Conservation (phyloP, 1,140 invertebrate genomes). For the Hyles vespertilio region DNA sequence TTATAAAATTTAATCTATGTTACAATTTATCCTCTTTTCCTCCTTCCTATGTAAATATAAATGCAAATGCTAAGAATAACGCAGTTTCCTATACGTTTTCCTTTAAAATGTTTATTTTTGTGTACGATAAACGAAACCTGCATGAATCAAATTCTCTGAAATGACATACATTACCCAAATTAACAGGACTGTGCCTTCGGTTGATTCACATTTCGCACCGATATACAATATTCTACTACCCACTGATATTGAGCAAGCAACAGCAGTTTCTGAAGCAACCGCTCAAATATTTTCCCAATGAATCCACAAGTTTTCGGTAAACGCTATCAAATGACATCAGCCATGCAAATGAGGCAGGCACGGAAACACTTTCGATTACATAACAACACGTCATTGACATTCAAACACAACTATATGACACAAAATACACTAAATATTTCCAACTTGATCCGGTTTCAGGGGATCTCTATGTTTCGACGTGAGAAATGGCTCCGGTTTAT, state of each 20-base stretch:
- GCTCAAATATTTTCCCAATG: background rate
- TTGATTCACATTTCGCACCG: constrained; percentile 25
- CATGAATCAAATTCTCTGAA: too few relatives aligned
- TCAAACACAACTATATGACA: constrained; percentile 2
- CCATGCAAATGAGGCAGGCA: constrained; percentile 41
- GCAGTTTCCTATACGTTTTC: too few relatives aligned
- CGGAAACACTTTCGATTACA: constrained; percentile 32
- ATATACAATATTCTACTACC: background rate
- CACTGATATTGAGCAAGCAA: background rate
- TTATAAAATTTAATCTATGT: too few relatives aligned
- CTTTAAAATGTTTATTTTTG: too few relatives aligned
- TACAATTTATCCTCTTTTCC: too few relatives aligned
- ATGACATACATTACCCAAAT: too few relatives aligned
- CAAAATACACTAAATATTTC: background rate
- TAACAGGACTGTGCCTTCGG: background rate
- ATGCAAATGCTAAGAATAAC: too few relatives aligned
- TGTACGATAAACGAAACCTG: too few relatives aligned
- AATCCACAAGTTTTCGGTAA: background rate
- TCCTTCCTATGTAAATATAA: too few relatives aligned
- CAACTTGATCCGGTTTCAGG: too few relatives aligned
- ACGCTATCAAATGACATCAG: constrained; percentile 34
- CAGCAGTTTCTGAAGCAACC: background rate
- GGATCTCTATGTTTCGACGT: too few relatives aligned
- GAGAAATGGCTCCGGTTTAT: too few relatives aligned
- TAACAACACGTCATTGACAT: constrained; percentile 22